Evolutionary conservation across 2,888 invertebrate species (phyloP), one percentile per base, ranked within the genome.

Genomic region (Pseudeuparius sepicola): DNA sequence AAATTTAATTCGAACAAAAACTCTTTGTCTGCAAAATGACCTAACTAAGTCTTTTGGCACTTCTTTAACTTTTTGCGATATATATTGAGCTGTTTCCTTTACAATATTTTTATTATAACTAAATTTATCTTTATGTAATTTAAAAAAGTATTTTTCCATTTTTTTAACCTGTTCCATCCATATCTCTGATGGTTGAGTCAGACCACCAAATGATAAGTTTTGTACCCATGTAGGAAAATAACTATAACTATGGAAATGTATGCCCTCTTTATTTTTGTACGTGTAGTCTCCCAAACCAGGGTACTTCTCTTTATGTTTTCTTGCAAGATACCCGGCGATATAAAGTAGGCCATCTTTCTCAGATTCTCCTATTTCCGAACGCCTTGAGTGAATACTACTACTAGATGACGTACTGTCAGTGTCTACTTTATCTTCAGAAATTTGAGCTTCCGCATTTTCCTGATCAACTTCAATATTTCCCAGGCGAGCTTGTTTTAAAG

Each of bases 281-380:
- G 26, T 25, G 10, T 25, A 25, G 10, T 12, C n/a, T n/a, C 26
- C 26, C 10, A 25, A 25, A 25, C 12, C 26, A 7, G 26, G 26
- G 12, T 25, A 25, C 10, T 25, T 25, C 14, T 31, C 31, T 31
- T n/a, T 32, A 24, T 28, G 13, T 14, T 32, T 32, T 13, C 25
- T 32, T 10, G 32, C 26, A 9, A 37, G 15, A 27, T 25, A 32
- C 9, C 37, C 37, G 4, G 37, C 37, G 18, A 33, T 37, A 28
- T 37, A 37, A 5, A 23, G 9, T 15, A 37, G 14, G 11, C 27
- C 33, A 28, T 33, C 33, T 20, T 24, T 14, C 28, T 33, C 37
- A 9, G 37, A 16, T 16, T 36, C 24, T 24, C 14, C 12, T 11
- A 14, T 12, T 24, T 9, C 10, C 13, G 13, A 23, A 14, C 4